Evolutionary conservation across 2,797 vertebrate species (phyloP), one percentile per base, ranked within the genome.

Genomic region (Apodemus agrarius): DNA sequence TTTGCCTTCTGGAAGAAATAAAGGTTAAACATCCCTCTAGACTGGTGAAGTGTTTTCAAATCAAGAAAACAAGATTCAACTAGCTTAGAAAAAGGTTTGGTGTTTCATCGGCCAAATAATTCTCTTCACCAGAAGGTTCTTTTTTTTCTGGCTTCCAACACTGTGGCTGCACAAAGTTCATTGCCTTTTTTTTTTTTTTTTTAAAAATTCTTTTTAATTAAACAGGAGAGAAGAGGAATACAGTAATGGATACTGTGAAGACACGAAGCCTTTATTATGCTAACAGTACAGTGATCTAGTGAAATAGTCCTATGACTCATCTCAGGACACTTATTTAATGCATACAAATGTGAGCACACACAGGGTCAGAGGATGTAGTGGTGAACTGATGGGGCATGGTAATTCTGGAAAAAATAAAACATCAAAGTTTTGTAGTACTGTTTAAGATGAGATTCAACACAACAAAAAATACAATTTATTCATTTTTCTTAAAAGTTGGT

Each of bases 1-100:
- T 92, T 96, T 97, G 78, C 91, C 59, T 95, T 93, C 74, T 93
- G 83, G 63, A 87, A 93, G 87, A 94, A 94, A 90, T 96, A 94
- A 96, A 96, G 96, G 89, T 97, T 90, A 97, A 80, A 95, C 76
- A 90, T 78, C 8, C 14, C 63, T 14, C 63, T 75, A 37, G 83
- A 96, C 72, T 26, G 75, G 61, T 14, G 72, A 83, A 90, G 81
- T 87, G 81, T 94, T 94, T 96, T 89, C 54, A 92, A 83, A 91
- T 83, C 93, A 94, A 94, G 94, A 94, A 97, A 93, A 34, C 37
- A 65, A n/a, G 31, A 96, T 94, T 94, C 54, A 92, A 93, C 85
- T 74, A 94, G 84, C 52, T 96, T 94, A 88, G 61, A 52, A 81
- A 96, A 92, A 65, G 5, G 4, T 80, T 75, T 2, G 59, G 2